A percentile compares a stretch with the other conserved stretches of the same genome.
Conservation (phyloP, 1,140 invertebrate genomes). For the Aphelinus atriplicis region DNA sequence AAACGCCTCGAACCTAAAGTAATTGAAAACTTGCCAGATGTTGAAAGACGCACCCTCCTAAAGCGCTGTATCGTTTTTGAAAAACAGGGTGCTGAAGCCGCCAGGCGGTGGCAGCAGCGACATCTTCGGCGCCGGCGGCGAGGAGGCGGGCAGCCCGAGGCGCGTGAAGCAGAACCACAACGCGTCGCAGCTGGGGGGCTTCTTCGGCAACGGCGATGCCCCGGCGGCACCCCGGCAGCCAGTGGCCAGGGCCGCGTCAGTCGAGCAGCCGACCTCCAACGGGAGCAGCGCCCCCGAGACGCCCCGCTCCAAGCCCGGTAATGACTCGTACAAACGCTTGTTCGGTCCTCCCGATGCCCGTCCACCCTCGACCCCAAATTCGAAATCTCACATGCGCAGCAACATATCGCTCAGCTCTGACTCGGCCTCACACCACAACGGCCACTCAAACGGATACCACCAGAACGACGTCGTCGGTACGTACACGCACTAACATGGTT, state of each 20-base stretch:
- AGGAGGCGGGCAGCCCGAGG: conserved; percentile 59
- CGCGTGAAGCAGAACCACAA: conserved; percentile 56
- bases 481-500: conserved; percentile 19
- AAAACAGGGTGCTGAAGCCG: conserved; percentile 71
- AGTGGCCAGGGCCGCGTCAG: conserved; percentile 37
- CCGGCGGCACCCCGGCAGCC: conserved; percentile 46
- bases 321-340: conserved; percentile 67
- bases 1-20: no score
- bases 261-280: not conserved
- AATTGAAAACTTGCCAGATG: no score
- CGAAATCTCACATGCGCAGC: conserved; percentile 64
- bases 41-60: no score
- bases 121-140: conserved; percentile 67
- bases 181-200: conserved; percentile 58
- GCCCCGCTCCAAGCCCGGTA: conserved; percentile 64
- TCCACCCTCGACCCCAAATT: conserved; percentile 55
- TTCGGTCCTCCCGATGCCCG: conserved; percentile 65
- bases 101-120: conserved; percentile 74
- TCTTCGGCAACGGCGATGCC: conserved; percentile 55
- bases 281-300: conserved; percentile 47
- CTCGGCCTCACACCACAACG: conserved; percentile 44
- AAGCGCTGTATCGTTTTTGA: no score
- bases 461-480: conserved; percentile 63
- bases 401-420: conserved; percentile 50
- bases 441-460: conserved; percentile 37